These are phyloP conservation scores for Germaria angustata DNA, from an alignment of 2,888 invertebrate species.

Conservation along the genomic window DNA sequence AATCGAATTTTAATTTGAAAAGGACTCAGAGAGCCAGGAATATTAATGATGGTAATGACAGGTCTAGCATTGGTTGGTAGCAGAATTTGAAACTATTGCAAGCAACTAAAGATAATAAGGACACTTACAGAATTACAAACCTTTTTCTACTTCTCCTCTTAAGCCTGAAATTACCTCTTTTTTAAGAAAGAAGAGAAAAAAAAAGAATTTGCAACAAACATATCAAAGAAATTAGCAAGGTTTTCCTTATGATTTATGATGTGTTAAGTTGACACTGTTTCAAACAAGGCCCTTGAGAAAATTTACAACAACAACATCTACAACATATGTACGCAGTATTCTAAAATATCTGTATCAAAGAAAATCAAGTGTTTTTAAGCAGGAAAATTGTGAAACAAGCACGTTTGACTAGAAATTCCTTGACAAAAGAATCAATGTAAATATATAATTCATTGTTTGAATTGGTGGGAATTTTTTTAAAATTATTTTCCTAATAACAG, in stretches of 20 bases:
- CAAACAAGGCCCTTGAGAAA: slow-evolving; percentile 17
- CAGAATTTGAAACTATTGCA: not conserved
- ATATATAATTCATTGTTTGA: slow-evolving; percentile 24
- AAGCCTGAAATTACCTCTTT: not conserved
- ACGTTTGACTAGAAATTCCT: slow-evolving; percentile 38
- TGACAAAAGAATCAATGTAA: slow-evolving; percentile 29
- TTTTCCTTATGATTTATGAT: slow-evolving; percentile 57
- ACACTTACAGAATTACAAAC: not conserved
- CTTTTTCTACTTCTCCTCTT: not conserved
- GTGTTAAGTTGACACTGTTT: slow-evolving; percentile 56
- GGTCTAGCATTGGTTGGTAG: slow-evolving; percentile 55
- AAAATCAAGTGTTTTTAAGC: slow-evolving; percentile 52
- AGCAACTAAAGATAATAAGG: not conserved
- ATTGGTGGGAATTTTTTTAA: slow-evolving; percentile 48
- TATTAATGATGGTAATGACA: slow-evolving; percentile 77
- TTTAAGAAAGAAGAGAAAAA: not conserved
- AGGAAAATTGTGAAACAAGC: not conserved
- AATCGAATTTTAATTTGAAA: slow-evolving; percentile 61
- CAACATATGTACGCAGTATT: not conserved
- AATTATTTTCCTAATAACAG: slow-evolving; percentile 36
- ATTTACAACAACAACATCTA: not conserved
- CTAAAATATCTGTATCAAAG: not conserved
- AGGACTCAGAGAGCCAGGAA: slow-evolving; percentile 70
- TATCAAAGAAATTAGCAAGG: not conserved
- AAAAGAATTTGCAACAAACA: not conserved